Percentiles rank a stretch among this genome's conserved stretches.
phyloP scores from a whole-genome alignment of 2,797 vertebrate species.

The Mormyrus hasselquistii region DNA sequence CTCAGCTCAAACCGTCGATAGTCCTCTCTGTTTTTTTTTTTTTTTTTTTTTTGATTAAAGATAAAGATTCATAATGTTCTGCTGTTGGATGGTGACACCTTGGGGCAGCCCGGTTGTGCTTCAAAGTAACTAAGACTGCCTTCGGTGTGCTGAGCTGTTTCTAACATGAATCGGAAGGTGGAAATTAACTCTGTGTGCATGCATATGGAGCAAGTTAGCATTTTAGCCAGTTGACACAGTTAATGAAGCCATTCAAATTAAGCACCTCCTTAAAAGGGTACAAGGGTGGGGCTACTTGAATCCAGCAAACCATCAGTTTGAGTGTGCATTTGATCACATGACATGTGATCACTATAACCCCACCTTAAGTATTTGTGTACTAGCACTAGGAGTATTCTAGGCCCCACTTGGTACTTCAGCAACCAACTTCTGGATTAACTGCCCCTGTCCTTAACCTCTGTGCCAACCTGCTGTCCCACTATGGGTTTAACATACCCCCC shows the following conservation, averaged over 20 bases:
- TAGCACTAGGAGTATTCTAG: neutral
- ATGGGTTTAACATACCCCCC: neutral
- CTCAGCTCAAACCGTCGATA: neutral
- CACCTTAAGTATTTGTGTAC: neutral
- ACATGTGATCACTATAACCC: neutral
- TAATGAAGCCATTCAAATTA: neutral
- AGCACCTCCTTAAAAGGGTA: neutral
- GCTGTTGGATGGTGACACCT: neutral
- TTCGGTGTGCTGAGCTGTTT: neutral
- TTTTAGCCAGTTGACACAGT: neutral
- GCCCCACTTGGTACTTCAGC: neutral
- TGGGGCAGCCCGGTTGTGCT: neutral
- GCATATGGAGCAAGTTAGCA: neutral
- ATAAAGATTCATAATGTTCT: neutral
- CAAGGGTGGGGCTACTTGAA: neutral
- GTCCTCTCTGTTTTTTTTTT: neutral
- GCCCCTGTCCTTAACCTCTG: neutral
- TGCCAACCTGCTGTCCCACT: neutral
- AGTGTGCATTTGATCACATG: neutral
- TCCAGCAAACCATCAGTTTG: neutral
- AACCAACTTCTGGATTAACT: neutral
- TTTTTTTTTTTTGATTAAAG: neutral
- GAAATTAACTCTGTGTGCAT: neutral
- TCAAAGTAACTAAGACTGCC: neutral
- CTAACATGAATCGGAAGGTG: neutral